Conservation (phyloP, 2,888 invertebrate species). For the Cheiracanthium punctorium region DNA sequence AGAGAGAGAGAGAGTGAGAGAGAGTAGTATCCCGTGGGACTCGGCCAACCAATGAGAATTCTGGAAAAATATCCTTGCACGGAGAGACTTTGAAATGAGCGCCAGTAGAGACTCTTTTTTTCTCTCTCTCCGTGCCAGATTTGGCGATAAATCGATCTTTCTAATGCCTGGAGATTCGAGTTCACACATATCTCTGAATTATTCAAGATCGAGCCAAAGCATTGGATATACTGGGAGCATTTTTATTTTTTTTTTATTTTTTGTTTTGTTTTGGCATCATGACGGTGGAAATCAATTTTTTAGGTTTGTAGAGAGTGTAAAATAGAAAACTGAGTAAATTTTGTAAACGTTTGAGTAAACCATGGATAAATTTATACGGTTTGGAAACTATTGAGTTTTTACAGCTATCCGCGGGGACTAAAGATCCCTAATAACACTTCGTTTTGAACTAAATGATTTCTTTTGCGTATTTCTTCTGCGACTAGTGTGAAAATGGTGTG, state of each 20-base stretch:
- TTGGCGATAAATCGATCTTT: conserved; percentile 59
- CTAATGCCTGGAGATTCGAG: conserved; percentile 31
- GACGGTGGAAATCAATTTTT: conserved; percentile 47
- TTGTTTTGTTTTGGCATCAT: background rate
- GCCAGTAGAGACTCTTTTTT: background rate
- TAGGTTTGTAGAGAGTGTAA: conserved; percentile 36
- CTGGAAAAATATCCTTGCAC: conserved; percentile 43
- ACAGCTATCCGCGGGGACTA: background rate
- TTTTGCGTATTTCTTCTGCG: too few relatives aligned
- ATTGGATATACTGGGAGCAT: background rate
- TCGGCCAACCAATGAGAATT: conserved; percentile 30
- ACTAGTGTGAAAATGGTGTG: too few relatives aligned
- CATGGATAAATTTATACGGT: conserved; percentile 42
- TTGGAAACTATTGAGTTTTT: conserved; percentile 21
- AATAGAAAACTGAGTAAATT: conserved; percentile 44
- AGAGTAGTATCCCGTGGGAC: conserved; percentile 33
- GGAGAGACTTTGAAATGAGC: conserved; percentile 29
- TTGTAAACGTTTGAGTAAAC: conserved; percentile 57
- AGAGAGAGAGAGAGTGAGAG: background rate
- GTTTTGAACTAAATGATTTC: too few relatives aligned
- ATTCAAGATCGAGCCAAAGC: conserved; percentile 33
- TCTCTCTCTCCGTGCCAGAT: conserved; percentile 52
- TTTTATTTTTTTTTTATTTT: background rate
- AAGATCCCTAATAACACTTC: background rate
- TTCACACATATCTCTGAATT: conserved; percentile 31